A percentile compares a stretch with the other conserved stretches of the same genome.
Conservation (phyloP, 2,888 invertebrate genomes). For the Conus canariensis region DNA sequence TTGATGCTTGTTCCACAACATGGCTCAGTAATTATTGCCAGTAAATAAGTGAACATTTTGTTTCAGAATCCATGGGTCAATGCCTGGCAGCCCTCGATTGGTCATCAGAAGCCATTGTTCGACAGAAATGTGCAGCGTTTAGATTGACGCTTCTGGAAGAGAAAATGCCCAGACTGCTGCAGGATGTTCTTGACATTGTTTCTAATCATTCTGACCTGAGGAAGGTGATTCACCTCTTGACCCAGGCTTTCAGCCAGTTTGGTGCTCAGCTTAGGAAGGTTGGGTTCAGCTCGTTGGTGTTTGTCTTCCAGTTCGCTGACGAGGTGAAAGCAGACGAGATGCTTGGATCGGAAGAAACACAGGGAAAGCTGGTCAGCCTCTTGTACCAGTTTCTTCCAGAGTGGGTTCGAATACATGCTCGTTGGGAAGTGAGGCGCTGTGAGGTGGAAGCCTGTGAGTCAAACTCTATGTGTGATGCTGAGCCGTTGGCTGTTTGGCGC, state of each 20-base stretch:
- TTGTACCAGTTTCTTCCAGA: constrained; percentile 4
- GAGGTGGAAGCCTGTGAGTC: neutral
- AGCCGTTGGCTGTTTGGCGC: neutral
- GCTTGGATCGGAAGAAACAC: neutral
- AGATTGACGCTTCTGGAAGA: neutral
- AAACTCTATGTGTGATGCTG: neutral
- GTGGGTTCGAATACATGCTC: neutral
- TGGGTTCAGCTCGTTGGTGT: neutral
- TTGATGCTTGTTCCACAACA: too few relatives aligned
- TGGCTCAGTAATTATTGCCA: too few relatives aligned
- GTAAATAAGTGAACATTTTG: neutral
- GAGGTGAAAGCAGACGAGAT: neutral
- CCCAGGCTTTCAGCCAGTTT: neutral
- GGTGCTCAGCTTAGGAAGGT: neutral
- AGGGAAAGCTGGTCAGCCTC: neutral
- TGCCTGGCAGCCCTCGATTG: neutral
- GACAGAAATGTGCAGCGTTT: neutral
- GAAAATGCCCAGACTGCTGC: neutral
- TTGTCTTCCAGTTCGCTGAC: neutral
- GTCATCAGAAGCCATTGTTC: neutral
- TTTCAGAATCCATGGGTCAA: neutral
- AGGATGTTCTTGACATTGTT: neutral
- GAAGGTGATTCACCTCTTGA: neutral
- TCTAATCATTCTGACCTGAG: neutral
- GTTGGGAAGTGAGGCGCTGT: neutral